Evolutionary conservation across 2,113 vertebrate species (phyloP), one percentile per base, ranked within the genome.

Genomic region (Syngnathoides biaculeatus): DNA sequence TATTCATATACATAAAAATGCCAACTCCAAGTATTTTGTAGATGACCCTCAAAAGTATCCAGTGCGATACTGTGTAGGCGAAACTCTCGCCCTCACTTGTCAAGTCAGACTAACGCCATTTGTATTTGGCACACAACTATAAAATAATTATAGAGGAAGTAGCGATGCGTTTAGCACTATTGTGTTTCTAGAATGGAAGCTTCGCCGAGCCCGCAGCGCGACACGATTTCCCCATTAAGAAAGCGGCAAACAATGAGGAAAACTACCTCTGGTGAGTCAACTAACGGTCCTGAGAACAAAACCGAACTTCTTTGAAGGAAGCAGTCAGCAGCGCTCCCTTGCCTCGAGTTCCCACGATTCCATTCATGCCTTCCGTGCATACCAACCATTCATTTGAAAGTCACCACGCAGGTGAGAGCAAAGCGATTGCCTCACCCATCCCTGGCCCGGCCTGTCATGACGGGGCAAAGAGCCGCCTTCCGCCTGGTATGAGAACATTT

Each of bases 331-430:
- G 60, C 65, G 40, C 66, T 27, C 13, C 13, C 52, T 52, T 43
- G 65, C 68, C 53, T 43, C 43, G 68, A 53, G 80, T 88, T 90
- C 89, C 74, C 85, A 88, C 75, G 68, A 88, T 85, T 85, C 85
- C 83, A 80, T 72, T 80, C 88, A 89, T 90, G 72, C 77, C 64
- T 74, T 74, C 53, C 73, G 40, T 60, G 56, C 77, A 88, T 91
- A 64, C 77, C 86, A 39, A 0, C 59, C 85, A 90, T 90, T 83
- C 80, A 60, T 45, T 61, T 48, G 48, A 62, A 15, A 61, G 58
- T 47, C n/a, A 79, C 71, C 76, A 75, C 71, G 79, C 73, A 79
- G 19, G 73, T 39, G 78, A 22, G 39, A 39, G 56, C 68, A 82
- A 82, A 64, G 40, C 68, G 38, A 67, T 65, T 68, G 60, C 53